Base-by-base conservation (phyloP, 2,113 vertebrate genomes). In the Sinosuthora webbiana region DNA sequence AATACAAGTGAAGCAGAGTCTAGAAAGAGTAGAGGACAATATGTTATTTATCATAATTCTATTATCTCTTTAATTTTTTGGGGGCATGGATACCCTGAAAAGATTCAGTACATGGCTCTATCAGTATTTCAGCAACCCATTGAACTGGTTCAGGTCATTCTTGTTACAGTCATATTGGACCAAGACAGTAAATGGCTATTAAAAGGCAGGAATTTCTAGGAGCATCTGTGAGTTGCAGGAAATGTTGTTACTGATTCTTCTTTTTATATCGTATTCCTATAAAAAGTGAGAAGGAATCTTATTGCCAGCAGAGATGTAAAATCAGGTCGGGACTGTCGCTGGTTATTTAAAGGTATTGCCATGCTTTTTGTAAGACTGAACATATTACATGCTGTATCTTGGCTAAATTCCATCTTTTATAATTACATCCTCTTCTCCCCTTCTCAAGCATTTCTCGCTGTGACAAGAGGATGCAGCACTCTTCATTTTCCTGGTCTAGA, bases 281-380 rank as follows among this genome's bases (percentile, higher is more conserved):
- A 97, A 94, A 97, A 95, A 97, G 93, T 77, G 71, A 93, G 93
- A 92, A 91, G 80, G 83, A 89, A 84, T 94, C 71, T 52, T 94
- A 71, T 57, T 95, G 93, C 89, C 83, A 89, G 85, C 82, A 80
- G 78, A 95, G 82, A 96, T 95, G 89, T 95, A 94, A 97, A 96
- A 94, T 95, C 91, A 94, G 95, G 95, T 97, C 84, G 8, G 93
- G 94, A 93, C 94, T 93, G 81, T 91, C 57, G 14, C 89, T 89
- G 70, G 95, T 94, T 95, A 97, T 97, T 97, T 96, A 97, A 96
- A 95, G 93, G 57, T 91, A 87, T 75, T 82, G 89, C 77, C 88
- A 73, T 42, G 65, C 77, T 79, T 92, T 97, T 84, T 91, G 74
- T 92, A 93, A 87, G 65, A 68, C 60, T 64, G 83, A 92, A 82